A percentile compares a stretch with the other conserved stretches of the same genome.
phyloP scores from a whole-genome alignment of 92 coral and sea anemone species.

The Umimayanthus chanpuru region DNA sequence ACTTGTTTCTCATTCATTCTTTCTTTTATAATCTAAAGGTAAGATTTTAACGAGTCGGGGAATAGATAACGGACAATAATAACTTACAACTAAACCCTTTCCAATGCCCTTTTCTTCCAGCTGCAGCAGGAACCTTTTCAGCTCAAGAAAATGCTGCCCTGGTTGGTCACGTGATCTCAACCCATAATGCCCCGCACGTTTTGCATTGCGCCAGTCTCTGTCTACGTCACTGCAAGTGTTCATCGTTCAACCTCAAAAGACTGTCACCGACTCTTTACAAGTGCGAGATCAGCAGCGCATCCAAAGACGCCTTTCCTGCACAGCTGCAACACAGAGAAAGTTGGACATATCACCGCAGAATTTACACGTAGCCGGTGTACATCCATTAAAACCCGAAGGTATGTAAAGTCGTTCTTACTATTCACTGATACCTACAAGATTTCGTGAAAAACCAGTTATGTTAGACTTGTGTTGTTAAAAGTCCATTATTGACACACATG shows the following conservation, averaged over 20 bases:
- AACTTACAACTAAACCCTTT: background rate
- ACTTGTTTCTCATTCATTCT: too few species aligned
- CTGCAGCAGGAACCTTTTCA: slow-evolving; percentile 21
- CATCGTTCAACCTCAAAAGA: slow-evolving; percentile 28
- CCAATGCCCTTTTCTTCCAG: background rate
- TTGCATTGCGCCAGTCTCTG: slow-evolving; percentile 9
- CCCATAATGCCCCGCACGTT: background rate
- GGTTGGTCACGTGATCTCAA: slow-evolving; percentile 15
- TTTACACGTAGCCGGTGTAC: background rate
- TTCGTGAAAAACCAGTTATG: too few species aligned
- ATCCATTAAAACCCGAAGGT: background rate
- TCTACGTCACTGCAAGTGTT: slow-evolving; percentile 21
- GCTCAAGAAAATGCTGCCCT: background rate
- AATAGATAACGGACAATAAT: background rate
- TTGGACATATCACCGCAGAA: slow-evolving; percentile 3
- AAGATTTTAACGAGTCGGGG: too few species aligned
- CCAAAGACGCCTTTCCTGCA: slow-evolving; percentile 2
- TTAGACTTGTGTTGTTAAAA: too few species aligned
- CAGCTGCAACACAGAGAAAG: slow-evolving; percentile 26
- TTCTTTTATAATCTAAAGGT: too few species aligned
- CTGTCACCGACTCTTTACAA: slow-evolving; percentile 1
- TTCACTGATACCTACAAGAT: too few species aligned
- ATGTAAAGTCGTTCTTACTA: background rate
- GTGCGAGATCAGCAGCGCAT: slow-evolving; percentile 11
- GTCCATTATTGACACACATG: too few species aligned